phyloP scores from a whole-genome alignment of 2,797 vertebrate species.

The Heteromormyrus szaboi region DNA sequence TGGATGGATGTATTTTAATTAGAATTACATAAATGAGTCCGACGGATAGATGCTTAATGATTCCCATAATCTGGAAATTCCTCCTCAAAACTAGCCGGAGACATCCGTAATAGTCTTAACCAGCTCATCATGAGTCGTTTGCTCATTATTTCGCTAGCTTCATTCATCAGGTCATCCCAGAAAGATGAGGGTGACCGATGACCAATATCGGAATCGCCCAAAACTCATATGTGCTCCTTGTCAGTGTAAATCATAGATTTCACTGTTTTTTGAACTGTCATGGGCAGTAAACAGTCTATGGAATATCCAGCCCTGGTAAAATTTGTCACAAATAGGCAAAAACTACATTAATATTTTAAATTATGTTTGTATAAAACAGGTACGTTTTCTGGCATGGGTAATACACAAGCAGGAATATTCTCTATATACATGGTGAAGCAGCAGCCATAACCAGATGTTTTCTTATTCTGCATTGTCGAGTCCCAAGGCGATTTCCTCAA shows the following conservation, averaged over 20 bases:
- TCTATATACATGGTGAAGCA: background rate
- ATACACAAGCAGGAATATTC: background rate
- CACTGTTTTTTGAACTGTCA: background rate
- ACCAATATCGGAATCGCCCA: background rate
- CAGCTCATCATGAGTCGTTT: background rate
- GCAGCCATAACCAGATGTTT: slow-evolving; percentile 7
- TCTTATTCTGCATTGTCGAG: slow-evolving; percentile 25
- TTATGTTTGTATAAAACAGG: background rate
- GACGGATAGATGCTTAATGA: slow-evolving; percentile 39
- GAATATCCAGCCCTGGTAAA: background rate
- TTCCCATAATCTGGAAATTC: slow-evolving; percentile 40
- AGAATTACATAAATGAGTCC: slow-evolving; percentile 39
- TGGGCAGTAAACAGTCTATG: background rate
- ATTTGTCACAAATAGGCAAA: background rate
- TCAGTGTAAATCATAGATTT: background rate
- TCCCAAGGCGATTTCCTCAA: slow-evolving; percentile 48
- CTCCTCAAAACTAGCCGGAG: slow-evolving; percentile 20
- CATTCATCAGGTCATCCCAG: background rate
- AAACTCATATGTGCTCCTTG: background rate
- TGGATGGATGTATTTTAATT: slow-evolving; percentile 33
- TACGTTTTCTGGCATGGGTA: background rate
- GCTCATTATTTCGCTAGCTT: background rate
- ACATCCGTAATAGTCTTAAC: background rate
- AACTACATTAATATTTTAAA: background rate
- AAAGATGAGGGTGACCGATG: background rate